Percentiles rank a stretch among this genome's conserved stretches.
Conservation (phyloP, 2,113 vertebrate species). For the Haemorhous mexicanus region DNA sequence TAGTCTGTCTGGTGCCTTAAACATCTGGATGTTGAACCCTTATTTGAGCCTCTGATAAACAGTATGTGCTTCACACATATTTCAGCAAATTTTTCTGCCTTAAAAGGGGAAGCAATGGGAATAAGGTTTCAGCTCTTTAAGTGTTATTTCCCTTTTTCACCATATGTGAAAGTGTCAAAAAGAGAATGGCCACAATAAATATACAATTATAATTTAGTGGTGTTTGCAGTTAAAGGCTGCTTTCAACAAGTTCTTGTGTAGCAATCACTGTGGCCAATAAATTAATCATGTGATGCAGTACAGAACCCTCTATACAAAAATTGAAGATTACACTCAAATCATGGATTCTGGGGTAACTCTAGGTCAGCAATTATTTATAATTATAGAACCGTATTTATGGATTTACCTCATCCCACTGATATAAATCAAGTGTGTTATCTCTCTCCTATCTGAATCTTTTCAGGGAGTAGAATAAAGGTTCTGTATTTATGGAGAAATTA, state of each 20-base stretch:
- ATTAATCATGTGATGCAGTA: neutral
- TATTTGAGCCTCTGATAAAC: neutral
- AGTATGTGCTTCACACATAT: neutral
- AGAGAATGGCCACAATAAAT: neutral
- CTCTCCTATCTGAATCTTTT: neutral
- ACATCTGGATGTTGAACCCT: neutral
- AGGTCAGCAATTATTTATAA: neutral
- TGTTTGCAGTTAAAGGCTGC: neutral
- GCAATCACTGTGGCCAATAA: neutral
- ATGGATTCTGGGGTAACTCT: neutral
- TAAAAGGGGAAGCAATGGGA: neutral
- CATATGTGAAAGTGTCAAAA: neutral
- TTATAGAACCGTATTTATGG: neutral
- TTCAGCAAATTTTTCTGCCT: neutral
- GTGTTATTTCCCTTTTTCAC: neutral
- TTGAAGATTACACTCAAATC: neutral
- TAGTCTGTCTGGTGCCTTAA: neutral
- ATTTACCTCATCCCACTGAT: neutral
- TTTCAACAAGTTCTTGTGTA: neutral
- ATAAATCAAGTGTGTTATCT: neutral
- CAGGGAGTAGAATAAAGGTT: neutral
- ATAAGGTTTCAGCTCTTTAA: neutral
- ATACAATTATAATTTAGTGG: neutral
- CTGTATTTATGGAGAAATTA: neutral
- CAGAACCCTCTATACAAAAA: neutral